Base-by-base conservation (phyloP, 2,113 vertebrate species). In the western clawed frog (Xenopus tropicalis) region DNA sequence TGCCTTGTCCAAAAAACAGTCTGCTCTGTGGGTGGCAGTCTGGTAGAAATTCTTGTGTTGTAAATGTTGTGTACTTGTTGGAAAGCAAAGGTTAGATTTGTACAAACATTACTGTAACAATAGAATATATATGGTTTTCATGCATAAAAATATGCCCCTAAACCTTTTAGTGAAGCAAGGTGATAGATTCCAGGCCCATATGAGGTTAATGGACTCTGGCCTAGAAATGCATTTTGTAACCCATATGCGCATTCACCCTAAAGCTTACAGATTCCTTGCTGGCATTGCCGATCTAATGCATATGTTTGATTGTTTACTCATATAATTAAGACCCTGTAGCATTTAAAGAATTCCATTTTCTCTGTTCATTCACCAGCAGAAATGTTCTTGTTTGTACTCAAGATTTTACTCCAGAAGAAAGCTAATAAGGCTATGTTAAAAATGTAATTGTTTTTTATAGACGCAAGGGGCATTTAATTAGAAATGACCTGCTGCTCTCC, bases 401-500 rank as follows among this genome's bases (percentile, higher is more conserved):
- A 83, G 66, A 52, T 57, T 82, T 4, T 62, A 51, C 70, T 13
- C 78, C 42, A 57, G n/a, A 77, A 76, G 64, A 7, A 71, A 70
- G 48, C 76, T 78, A 83, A 82, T 82, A n/a, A 82, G 56, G 67
- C 37, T 57, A 48, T 78, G 44, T 37, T 83, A 19, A 74, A 77
- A 74, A 79, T 59, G 42, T 64, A 72, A 74, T 78, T 83, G 44
- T 79, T 68, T 72, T 54, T 78, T 74, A 22, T 71, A 78, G 74
- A 78, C 44, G 51, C 75, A 25, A n/a, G 61, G 68, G 19, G 66
- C 83, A 61, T 66, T 79, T 85, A 69, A 75, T 81, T 82, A 80
- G 80, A 83, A 82, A 82, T 61, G 46, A 78, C 78, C 72, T 83
- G 48, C 65, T 81, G 52, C 59, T 69, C 72, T n/a, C 25, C 68